A percentile compares a stretch with the other conserved stretches of the same genome.
Conservation (phyloP, 2,113 vertebrate species). For the Blennius ocellaris region DNA sequence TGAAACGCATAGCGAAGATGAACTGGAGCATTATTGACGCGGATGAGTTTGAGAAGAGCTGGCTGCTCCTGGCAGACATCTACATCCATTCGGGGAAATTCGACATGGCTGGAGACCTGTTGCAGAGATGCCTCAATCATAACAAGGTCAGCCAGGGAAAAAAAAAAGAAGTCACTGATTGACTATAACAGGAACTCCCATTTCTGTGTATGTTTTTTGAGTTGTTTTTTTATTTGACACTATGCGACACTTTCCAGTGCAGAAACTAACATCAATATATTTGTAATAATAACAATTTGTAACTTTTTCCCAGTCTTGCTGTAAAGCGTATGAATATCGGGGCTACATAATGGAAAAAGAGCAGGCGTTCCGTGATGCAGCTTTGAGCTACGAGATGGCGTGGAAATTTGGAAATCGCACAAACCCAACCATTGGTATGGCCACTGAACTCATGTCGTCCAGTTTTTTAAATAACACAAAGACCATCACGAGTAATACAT, state of each 20-base stretch:
- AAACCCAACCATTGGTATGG: slow-evolving; percentile 90
- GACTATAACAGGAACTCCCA: not conserved
- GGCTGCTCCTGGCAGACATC: slow-evolving; percentile 96
- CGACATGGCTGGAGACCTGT: slow-evolving; percentile 92
- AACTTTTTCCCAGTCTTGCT: slow-evolving; percentile 89
- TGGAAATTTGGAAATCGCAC: slow-evolving; percentile 94
- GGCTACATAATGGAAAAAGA: slow-evolving; percentile 99
- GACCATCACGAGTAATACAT: slow-evolving; percentile 16
- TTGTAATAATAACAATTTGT: slow-evolving; percentile 19
- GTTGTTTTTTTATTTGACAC: not conserved
- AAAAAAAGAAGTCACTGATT: no score
- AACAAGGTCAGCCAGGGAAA: slow-evolving; percentile 86
- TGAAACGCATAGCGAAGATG: slow-evolving; percentile 97
- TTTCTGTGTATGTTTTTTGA: not conserved
- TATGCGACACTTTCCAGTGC: not conserved
- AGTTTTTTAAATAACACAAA: not conserved
- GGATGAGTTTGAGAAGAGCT: slow-evolving; percentile 98
- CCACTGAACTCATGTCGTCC: slow-evolving; percentile 36
- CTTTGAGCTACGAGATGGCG: slow-evolving; percentile 94
- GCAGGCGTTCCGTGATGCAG: slow-evolving; percentile 93
- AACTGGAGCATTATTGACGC: slow-evolving; percentile 94
- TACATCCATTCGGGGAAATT: slow-evolving; percentile 98
- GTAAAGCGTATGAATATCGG: slow-evolving; percentile 97
- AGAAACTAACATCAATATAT: slow-evolving; percentile 7
- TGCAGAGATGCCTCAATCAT: slow-evolving; percentile 92